Evolutionary conservation across 2,888 invertebrate genomes (phyloP), one percentile per base, ranked within the genome.

Genomic region (Azorinus chamasolen): DNA sequence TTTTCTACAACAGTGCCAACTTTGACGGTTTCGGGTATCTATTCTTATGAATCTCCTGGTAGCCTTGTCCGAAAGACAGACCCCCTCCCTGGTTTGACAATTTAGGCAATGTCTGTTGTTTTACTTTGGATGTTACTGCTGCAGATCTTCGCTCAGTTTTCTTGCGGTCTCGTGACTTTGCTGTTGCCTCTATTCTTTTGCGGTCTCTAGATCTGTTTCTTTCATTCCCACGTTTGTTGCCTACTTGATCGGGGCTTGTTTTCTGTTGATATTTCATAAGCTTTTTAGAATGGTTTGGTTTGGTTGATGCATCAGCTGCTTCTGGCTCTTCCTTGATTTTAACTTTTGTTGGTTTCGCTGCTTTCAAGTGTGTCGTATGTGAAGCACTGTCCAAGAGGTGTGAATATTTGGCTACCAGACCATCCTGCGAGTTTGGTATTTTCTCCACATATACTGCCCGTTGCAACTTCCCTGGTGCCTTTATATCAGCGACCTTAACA

Each of bases 361-460:
- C 32, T 32, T 32, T 32, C 4, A 32, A 10, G 10, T 32, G 32
- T 6, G 32, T 27, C n/a, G 22, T 12, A 27, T 59, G 8, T 32
- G 45, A 45, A 5, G n/a, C 3, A 5, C 14, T 45, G 20, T 18
- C 20, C 5, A 18, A 18, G 14, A 18, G 46, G 8, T 45, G 46
- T 32, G 27, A 46, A 46, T 46, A 27, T 32, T 59, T 59, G 24
- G 20, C 18, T 3, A 59, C 20, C 0, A 46, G 32, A n/a, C 32
- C 46, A 25, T 16, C 46, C 22, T 16, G 37, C 10, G 32, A 54
- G 10, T 46, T 16, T n/a, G n/a, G n/a, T n/a, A n/a, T n/a, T 53
- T 57, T 71, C 24, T 75, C 79, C 2, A 79, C 69, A 57, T 75
- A 79, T 12, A 58, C 75, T 10, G 79, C 79, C 32, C 46, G 51